A percentile compares a stretch with the other conserved stretches of the same genome.
Evolutionary conservation across 2,888 invertebrate species (phyloP).

Genomic region (Coenonympha arcania): DNA sequence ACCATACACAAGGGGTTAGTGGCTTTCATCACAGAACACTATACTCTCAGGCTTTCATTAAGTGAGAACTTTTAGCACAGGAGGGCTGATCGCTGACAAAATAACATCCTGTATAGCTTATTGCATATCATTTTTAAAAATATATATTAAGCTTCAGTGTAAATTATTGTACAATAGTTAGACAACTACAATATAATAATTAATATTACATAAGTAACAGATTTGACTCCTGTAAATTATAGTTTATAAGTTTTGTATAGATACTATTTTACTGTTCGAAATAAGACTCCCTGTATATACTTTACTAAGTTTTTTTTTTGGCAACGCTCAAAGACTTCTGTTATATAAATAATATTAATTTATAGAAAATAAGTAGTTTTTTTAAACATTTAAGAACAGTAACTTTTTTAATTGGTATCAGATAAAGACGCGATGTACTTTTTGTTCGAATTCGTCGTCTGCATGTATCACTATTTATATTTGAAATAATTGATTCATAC

Average conservation of each 20-base stretch:
- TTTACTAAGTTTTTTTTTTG: constrained; percentile 34
- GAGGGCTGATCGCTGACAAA: not conserved
- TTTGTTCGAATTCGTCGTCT: not conserved
- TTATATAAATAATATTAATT: constrained; percentile 27
- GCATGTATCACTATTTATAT: not conserved
- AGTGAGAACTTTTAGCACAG: too few relatives aligned
- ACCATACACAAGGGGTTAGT: too few relatives aligned
- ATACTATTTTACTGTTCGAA: constrained; percentile 51
- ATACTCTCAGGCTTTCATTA: too few relatives aligned
- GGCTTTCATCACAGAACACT: too few relatives aligned
- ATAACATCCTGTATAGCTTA: constrained; percentile 44
- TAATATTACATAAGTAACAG: constrained; percentile 55
- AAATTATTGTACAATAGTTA: constrained; percentile 70
- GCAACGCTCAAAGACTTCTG: constrained; percentile 38
- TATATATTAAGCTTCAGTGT: constrained; percentile 58
- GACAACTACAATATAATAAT: constrained; percentile 51
- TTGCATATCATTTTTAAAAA: constrained; percentile 69
- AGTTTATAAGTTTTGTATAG: constrained; percentile 53
- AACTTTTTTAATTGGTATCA: not conserved
- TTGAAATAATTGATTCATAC: too few relatives aligned
- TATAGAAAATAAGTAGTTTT: constrained; percentile 25
- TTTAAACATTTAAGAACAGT: not conserved
- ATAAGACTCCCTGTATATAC: constrained; percentile 68
- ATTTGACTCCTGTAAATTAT: constrained; percentile 47
- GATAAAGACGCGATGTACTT: not conserved